phyloP scores from a whole-genome alignment of 2,888 invertebrate genomes.

The Morpho deidamia region DNA sequence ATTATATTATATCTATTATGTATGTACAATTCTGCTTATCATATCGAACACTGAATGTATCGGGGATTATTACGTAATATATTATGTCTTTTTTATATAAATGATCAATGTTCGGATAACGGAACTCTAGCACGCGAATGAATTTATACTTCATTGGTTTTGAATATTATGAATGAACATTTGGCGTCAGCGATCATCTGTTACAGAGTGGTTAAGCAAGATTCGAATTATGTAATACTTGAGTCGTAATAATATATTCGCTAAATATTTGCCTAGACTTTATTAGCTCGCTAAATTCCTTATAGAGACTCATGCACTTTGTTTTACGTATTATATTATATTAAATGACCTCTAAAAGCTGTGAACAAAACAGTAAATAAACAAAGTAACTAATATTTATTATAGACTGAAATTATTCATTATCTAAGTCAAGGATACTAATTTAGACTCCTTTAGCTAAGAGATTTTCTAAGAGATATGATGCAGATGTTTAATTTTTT shows the following conservation, averaged over 20 bases:
- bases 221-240: conserved; percentile 14
- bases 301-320: not conserved
- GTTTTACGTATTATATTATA: not conserved
- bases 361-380: not conserved
- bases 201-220: conserved; percentile 15
- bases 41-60: conserved; percentile 1
- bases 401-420: too few relatives aligned
- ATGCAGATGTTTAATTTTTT: too few relatives aligned
- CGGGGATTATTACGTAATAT: conserved; percentile 12
- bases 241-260: conserved; percentile 5
- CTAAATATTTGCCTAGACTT: conserved; percentile 12
- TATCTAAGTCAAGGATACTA: too few relatives aligned
- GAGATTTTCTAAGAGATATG: too few relatives aligned
- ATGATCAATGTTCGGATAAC: conserved; percentile 14
- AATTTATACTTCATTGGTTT: conserved; percentile 21
- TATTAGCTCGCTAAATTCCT: conserved; percentile 2
- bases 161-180: conserved; percentile 22
- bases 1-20: not conserved
- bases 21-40: not conserved
- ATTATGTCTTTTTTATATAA: conserved; percentile 6
- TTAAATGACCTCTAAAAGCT: not conserved
- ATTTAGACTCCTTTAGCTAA: too few relatives aligned
- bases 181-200: conserved; percentile 14
- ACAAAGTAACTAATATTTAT: too few relatives aligned
- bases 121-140: conserved; percentile 16